Evolutionary conservation across 2,113 vertebrate species (phyloP).

Genomic region (Amblyopsis rosae): DNA sequence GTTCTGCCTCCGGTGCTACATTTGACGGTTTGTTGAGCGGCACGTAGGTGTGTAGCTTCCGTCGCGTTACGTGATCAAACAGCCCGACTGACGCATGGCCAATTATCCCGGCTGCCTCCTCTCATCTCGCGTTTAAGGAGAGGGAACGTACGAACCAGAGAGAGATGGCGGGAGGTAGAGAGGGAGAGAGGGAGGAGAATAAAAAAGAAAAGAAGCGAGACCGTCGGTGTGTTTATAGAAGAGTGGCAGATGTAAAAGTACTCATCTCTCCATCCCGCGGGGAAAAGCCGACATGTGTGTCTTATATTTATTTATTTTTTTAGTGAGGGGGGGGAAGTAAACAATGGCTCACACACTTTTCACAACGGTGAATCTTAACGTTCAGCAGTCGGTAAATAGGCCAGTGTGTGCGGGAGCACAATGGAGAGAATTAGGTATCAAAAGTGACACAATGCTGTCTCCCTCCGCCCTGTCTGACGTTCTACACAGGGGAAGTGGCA

Average conservation of each 20-base stretch:
- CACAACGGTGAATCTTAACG: constrained; percentile 57
- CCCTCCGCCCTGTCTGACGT: constrained; percentile 13
- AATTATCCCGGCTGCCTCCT: constrained; percentile 76
- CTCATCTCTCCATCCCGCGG: constrained; percentile 58
- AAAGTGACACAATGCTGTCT: constrained; percentile 42
- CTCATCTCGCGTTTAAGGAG: constrained; percentile 73
- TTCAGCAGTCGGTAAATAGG: constrained; percentile 67
- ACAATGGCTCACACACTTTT: constrained; percentile 66
- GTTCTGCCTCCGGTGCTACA: constrained; percentile 77
- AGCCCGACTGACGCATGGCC: constrained; percentile 72
- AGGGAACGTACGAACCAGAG: constrained; percentile 68
- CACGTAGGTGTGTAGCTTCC: constrained; percentile 74
- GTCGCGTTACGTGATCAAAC: constrained; percentile 76
- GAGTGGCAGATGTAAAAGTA: constrained; percentile 74
- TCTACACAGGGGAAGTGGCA: constrained; percentile 13
- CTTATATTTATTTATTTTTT: constrained; percentile 41
- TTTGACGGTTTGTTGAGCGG: constrained; percentile 79
- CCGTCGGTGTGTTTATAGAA: constrained; percentile 71
- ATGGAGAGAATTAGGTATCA: constrained; percentile 45
- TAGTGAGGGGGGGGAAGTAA: constrained; percentile 60
- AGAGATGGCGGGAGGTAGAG: constrained; percentile 36
- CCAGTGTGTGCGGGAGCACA: constrained; percentile 38
- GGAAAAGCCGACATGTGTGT: constrained; percentile 71
- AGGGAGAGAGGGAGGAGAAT: constrained; percentile 22
- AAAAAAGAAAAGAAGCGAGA: constrained; percentile 38